phyloP scores from a whole-genome alignment of 2,113 vertebrate species.

The Tyto alba region DNA sequence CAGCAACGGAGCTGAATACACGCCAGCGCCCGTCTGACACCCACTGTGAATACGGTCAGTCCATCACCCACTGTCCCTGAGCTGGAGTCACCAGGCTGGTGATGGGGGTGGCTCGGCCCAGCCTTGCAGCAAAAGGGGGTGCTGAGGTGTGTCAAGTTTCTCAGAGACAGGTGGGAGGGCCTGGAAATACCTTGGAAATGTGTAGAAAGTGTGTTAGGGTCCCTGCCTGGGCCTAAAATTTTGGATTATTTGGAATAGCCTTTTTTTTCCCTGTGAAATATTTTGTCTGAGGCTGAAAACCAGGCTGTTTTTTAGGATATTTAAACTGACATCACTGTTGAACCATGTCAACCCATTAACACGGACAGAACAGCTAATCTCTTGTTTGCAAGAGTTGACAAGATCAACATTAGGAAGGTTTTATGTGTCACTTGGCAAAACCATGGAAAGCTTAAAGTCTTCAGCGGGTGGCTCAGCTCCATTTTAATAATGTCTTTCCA shows the following conservation, averaged over 20 bases:
- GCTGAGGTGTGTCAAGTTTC: rapidly evolving
- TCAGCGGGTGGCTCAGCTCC: neutral
- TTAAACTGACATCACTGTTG: neutral
- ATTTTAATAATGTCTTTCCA: neutral
- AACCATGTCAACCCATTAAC: neutral
- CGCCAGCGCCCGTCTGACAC: rapidly evolving
- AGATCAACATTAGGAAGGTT: neutral
- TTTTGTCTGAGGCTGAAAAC: neutral
- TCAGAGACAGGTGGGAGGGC: neutral
- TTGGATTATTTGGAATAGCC: neutral
- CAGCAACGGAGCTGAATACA: neutral
- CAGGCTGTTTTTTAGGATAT: neutral
- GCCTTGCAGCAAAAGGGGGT: neutral
- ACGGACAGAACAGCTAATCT: neutral
- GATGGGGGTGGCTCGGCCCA: neutral
- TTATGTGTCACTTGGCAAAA: neutral
- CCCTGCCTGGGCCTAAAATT: neutral
- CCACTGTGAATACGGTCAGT: too few species aligned
- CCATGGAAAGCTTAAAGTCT: neutral
- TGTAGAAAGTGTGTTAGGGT: neutral
- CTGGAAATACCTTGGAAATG: neutral
- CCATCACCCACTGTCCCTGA: rapidly evolving
- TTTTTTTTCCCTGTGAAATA: neutral
- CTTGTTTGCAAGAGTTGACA: neutral
- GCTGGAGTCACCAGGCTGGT: neutral